Conservation (phyloP, 2,888 invertebrate genomes). For the Pollenia amentaria region DNA sequence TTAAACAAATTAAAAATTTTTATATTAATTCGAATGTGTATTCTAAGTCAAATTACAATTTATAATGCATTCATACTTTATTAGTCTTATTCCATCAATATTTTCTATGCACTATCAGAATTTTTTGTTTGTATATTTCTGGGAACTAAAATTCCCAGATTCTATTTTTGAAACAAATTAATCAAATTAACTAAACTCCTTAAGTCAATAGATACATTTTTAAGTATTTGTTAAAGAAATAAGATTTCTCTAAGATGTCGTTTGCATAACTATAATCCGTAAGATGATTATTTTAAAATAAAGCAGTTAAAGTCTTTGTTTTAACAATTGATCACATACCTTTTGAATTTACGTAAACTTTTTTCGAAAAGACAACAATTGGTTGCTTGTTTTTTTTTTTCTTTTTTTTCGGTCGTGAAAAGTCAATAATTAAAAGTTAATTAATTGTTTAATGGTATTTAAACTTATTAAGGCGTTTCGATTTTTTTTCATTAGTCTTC, state of each 20-base stretch:
- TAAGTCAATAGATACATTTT: conserved; percentile 9
- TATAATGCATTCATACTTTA: no score
- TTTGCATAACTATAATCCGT: not conserved
- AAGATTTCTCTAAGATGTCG: conserved; percentile 10
- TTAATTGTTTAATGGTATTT: conserved; percentile 34
- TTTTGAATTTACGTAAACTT: conserved; percentile 17
- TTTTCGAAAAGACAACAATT: not conserved
- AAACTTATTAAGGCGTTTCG: conserved; percentile 15
- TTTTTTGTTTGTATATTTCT: no score
- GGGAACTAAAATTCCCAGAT: no score
- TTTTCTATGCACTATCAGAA: no score
- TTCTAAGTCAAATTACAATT: no score
- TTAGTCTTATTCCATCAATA: no score
- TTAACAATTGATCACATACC: conserved; percentile 9
- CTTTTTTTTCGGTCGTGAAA: no score
- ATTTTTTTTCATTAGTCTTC: not conserved
- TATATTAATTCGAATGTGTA: no score
- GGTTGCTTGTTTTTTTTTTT: not conserved
- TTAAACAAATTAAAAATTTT: not conserved
- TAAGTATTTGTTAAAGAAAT: not conserved
- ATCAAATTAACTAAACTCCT: conserved; percentile 15
- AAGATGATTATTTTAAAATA: conserved; percentile 1
- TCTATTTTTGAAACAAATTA: not conserved
- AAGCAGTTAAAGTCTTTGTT: not conserved
- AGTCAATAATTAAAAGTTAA: conserved; percentile 34